Evolutionary conservation across 2,888 invertebrate species (phyloP), one percentile per base, ranked within the genome.

Genomic region (Stegana nigrithorax): DNA sequence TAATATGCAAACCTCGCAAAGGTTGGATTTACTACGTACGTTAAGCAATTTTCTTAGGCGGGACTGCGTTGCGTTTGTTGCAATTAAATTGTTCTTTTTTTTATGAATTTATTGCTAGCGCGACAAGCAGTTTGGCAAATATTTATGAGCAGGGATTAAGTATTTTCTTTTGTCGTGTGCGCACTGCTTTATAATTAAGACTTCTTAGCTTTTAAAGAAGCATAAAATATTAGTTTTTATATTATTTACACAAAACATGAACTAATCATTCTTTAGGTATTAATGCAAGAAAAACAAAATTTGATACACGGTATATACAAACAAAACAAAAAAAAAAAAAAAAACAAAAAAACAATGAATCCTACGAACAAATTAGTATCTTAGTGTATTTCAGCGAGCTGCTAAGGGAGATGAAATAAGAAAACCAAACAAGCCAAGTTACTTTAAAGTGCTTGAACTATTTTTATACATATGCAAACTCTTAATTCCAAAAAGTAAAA

Each of bases 101-200:
- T 29, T 53, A 25, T 12, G 4, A 29, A 29, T 51, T 59, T 55
- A 50, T 64, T n/a, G n/a, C n/a, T n/a, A n/a, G n/a, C n/a, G n/a
- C n/a, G n/a, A n/a, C n/a, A n/a, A n/a, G n/a, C n/a, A n/a, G n/a
- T n/a, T n/a, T n/a, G n/a, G 19, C 45, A 64, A 72, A 68, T 68
- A 67, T 70, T 75, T 68, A n/a, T n/a, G 70, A 67, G 62, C 70
- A 75, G 77, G 72, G 73, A 76, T 73, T 67, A 69, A 75, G 80
- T 77, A 80, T 80, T 80, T 64, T 42, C 60, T 26, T 39, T 42
- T 39, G 19, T 14, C 44, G 23, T 23, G 65, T 67, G 59, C 79
- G 76, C 78, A 45, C 45, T 45, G 45, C 45, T 45, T 45, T 45
- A 45, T 10, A 45, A 7, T 45, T 45, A 45, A 75, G 75, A 75